phyloP scores from a whole-genome alignment of 2,888 invertebrate species.

The Nysson spinosus region DNA sequence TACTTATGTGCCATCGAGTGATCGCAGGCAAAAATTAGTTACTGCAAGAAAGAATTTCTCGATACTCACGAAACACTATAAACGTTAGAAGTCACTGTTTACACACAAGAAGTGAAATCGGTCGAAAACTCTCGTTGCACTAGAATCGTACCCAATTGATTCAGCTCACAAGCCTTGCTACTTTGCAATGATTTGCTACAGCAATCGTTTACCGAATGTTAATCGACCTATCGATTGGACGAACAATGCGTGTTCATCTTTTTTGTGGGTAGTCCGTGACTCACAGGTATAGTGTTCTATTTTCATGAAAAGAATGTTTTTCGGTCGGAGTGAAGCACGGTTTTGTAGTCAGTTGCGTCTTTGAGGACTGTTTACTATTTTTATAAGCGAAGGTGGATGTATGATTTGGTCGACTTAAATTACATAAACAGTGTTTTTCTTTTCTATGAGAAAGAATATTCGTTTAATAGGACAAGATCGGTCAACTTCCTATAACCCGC shows the following conservation, averaged over 20 bases:
- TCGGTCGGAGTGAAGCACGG: constrained; percentile 53
- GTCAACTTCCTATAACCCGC: constrained; percentile 4
- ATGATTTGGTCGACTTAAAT: constrained; percentile 68
- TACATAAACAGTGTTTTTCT: constrained; percentile 62
- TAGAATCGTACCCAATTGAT: constrained; percentile 17
- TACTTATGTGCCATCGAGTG: constrained; percentile 2
- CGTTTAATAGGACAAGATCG: constrained; percentile 36
- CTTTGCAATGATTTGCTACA: too few species aligned
- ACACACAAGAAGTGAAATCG: constrained; percentile 17
- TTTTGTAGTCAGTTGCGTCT: constrained; percentile 65
- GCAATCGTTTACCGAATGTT: too few species aligned
- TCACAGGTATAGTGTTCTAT: constrained; percentile 42
- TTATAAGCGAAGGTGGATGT: constrained; percentile 74
- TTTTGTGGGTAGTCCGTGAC: constrained; percentile 21
- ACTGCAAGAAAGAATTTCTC: constrained; percentile 57
- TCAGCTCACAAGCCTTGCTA: constrained; percentile 23
- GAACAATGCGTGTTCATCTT: constrained; percentile 25
- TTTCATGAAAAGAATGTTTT: constrained; percentile 51
- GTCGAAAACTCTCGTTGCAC: constrained; percentile 13
- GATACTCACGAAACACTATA: constrained; percentile 40
- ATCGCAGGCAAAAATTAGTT: constrained; percentile 36
- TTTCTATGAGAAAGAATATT: constrained; percentile 39
- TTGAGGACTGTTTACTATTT: constrained; percentile 74
- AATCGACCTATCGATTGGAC: constrained; percentile 3
- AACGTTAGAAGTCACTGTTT: constrained; percentile 48